Evolutionary conservation across 2,888 invertebrate species (phyloP), one percentile per base, ranked within the genome.

Genomic region (Xestoiulus laeticollis): DNA sequence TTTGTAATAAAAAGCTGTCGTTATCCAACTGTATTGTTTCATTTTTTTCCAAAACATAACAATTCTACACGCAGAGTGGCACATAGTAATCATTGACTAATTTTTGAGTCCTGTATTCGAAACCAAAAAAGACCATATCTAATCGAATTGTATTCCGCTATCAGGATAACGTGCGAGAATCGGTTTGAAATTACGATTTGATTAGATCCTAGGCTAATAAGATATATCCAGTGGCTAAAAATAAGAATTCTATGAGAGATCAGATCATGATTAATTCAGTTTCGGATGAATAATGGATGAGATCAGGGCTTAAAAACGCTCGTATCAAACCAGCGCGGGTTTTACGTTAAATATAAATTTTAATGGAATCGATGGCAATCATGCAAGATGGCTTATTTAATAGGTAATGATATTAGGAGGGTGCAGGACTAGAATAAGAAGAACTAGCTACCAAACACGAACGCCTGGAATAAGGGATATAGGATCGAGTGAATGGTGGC

Each of bases 301-400:
- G 53, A 53, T 53, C 53, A 53, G 53, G n/a, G 53, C 53, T 53
- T n/a, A 53, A 53, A 53, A 53, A 48, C 48, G 48, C 19, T 19
- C 48, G 53, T 53, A 53, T 16, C 53, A 53, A 53, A 53, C 53
- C 53, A 19, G 6, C 19, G 53, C 53, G n/a, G 53, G 53, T 19
- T 53, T 53, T n/a, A 53, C 53, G 53, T 53, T n/a, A 53, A 53
- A 53, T 53, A 53, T 53, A 53, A 53, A 53, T 53, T 53, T 53
- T 53, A 53, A 53, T 53, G 53, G 53, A 53, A 53, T 53, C 53
- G 53, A 53, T 53, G 19, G 53, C 53, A 53, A 53, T 53, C 53
- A 53, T 53, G 53, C 53, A 53, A 53, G 53, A 53, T 53, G 53
- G 53, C 53, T 53, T 53, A 53, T 53, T 53, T 53, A 53, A 53